Conservation (phyloP, 2,888 invertebrate species). For the Synergus umbraculus region DNA sequence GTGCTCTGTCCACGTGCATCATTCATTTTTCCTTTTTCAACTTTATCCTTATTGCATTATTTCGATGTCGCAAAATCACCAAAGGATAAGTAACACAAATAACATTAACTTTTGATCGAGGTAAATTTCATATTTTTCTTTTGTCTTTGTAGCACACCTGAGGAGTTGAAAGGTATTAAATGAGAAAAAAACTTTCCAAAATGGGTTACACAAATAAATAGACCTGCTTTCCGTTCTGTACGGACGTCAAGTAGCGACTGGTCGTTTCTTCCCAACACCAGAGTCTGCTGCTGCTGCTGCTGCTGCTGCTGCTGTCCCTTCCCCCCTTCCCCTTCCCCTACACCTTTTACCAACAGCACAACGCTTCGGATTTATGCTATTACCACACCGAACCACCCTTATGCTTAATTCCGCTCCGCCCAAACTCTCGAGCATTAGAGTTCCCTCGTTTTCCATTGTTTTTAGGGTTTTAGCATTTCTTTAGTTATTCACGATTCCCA, state of each 20-base stretch:
- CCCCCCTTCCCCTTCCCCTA: constrained; percentile 45
- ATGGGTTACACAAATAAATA: constrained; percentile 51
- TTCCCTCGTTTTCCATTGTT: constrained; percentile 12
- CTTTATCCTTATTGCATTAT: constrained; percentile 26
- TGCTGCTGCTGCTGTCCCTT: constrained; percentile 53
- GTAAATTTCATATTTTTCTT: neutral
- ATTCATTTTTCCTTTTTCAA: constrained; percentile 1
- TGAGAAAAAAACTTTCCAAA: constrained; percentile 34
- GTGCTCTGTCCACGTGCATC: constrained; percentile 14
- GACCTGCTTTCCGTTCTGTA: constrained; percentile 65
- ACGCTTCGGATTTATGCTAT: constrained; percentile 67
- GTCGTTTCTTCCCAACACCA: constrained; percentile 65
- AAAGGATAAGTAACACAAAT: neutral
- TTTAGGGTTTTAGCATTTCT: neutral
- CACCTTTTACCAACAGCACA: constrained; percentile 57
- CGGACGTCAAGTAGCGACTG: constrained; percentile 77
- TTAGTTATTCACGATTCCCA: neutral
- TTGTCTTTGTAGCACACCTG: neutral
- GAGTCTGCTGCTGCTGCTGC: constrained; percentile 55
- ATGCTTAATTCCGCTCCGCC: constrained; percentile 57
- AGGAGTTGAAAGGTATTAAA: neutral
- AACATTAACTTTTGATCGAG: neutral
- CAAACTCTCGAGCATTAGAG: constrained; percentile 32
- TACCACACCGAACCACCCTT: constrained; percentile 59
- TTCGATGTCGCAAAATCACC: neutral